These are phyloP conservation scores for Octomys mimax DNA, from an alignment of 2,797 vertebrate species.

Conservation along the genomic window DNA sequence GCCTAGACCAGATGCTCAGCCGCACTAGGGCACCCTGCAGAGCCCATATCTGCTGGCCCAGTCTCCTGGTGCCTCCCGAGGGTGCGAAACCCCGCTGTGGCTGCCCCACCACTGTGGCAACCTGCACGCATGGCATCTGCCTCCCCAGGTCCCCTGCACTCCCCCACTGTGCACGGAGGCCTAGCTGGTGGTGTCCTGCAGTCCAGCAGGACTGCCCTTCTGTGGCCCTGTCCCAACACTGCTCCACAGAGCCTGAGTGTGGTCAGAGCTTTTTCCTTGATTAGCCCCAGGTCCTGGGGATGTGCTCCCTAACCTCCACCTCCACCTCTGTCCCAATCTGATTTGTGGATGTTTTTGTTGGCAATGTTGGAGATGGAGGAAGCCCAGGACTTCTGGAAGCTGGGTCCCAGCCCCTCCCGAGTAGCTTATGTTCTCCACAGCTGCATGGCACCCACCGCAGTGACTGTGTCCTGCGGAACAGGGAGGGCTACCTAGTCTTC, in stretches of 20 bases:
- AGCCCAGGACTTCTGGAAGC: neutral
- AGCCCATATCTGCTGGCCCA: neutral
- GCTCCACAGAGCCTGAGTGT: neutral
- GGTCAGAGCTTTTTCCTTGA: rapidly evolving
- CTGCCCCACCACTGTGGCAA: no score
- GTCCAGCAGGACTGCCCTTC: neutral
- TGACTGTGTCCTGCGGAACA: neutral
- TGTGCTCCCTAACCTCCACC: neutral
- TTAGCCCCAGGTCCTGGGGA: neutral
- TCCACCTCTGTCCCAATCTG: neutral
- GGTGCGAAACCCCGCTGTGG: neutral
- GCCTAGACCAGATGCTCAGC: neutral
- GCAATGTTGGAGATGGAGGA: neutral
- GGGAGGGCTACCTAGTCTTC: neutral
- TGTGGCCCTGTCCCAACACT: neutral
- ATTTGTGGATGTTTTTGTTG: neutral
- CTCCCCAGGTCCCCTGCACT: neutral
- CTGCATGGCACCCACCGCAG: neutral
- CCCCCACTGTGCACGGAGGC: neutral
- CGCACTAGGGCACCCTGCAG: neutral
- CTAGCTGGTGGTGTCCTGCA: rapidly evolving
- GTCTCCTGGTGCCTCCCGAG: neutral
- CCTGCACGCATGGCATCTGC: neutral
- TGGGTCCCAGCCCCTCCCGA: neutral
- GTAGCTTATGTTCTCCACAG: no score